phyloP scores from a whole-genome alignment of 2,113 vertebrate species.

The Isichthys henryi region DNA sequence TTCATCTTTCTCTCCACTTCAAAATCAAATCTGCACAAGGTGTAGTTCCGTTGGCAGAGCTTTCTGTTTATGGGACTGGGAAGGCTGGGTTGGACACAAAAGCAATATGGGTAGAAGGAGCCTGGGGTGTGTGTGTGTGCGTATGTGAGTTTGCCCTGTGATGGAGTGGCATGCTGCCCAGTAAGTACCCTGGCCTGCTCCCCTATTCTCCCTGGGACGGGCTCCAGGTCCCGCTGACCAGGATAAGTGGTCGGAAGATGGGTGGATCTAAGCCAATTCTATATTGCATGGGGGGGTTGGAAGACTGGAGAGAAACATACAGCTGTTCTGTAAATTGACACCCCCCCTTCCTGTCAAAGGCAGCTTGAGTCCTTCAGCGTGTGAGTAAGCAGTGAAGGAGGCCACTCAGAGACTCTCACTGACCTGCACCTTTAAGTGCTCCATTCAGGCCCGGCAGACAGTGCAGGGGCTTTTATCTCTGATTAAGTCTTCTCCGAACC shows the following conservation, averaged over 20 bases:
- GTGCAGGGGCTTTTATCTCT: constrained; percentile 58
- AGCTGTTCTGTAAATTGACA: constrained; percentile 2
- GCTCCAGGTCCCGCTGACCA: not conserved
- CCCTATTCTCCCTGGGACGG: constrained; percentile 17
- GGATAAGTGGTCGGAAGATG: not conserved
- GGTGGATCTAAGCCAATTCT: not conserved
- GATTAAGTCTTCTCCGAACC: constrained; percentile 52
- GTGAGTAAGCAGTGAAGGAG: not conserved
- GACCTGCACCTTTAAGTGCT: constrained; percentile 29
- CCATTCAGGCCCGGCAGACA: constrained; percentile 24
- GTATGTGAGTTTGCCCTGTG: not conserved
- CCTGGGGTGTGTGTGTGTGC: not conserved
- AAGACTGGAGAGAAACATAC: not conserved
- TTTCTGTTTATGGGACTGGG: not conserved
- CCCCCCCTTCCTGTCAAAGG: not conserved
- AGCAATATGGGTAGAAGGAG: constrained; percentile 18
- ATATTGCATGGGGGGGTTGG: not conserved
- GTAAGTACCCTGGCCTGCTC: not conserved
- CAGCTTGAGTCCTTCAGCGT: not conserved
- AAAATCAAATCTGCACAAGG: not conserved
- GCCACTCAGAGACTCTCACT: not conserved
- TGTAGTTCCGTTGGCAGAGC: not conserved
- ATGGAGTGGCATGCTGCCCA: not conserved
- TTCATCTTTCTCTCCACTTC: not conserved
- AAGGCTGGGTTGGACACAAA: constrained; percentile 22